Conservation (phyloP, 1,140 invertebrate genomes). For the Riptortus pedestris region DNA sequence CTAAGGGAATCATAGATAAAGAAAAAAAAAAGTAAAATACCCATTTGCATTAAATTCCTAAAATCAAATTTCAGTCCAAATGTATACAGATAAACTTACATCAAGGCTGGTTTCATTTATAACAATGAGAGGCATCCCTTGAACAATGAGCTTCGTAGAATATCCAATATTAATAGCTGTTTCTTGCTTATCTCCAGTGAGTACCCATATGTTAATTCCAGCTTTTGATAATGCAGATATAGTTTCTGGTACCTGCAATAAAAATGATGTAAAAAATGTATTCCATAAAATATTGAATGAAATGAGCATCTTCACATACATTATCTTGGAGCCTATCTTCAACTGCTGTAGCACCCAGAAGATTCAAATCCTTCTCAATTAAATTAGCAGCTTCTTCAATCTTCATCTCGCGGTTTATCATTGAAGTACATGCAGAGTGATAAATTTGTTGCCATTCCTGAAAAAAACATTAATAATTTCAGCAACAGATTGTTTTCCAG, state of each 20-base stretch:
- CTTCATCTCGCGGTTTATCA: slow-evolving; percentile 67
- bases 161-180: slow-evolving; percentile 99
- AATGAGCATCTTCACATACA: slow-evolving; percentile 30
- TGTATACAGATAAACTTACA: too few relatives aligned
- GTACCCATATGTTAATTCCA: slow-evolving; percentile 90
- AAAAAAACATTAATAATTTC: slow-evolving; percentile 25
- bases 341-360: slow-evolving; percentile 89
- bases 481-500: background rate
- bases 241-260: slow-evolving; percentile 70
- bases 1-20: too few relatives aligned
- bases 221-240: slow-evolving; percentile 81
- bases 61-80: too few relatives aligned
- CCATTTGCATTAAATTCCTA: too few relatives aligned
- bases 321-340: slow-evolving; percentile 90
- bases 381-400: slow-evolving; percentile 72
- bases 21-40: too few relatives aligned
- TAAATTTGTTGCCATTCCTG: slow-evolving; percentile 68
- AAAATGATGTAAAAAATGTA: slow-evolving; percentile 14
- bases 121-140: slow-evolving; percentile 78
- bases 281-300: background rate
- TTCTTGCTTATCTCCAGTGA: slow-evolving; percentile 98
- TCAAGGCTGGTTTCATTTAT: slow-evolving; percentile 89
- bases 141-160: slow-evolving; percentile 77
- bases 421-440: slow-evolving; percentile 59
- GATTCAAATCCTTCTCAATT: slow-evolving; percentile 70